Evolutionary conservation across 2,888 invertebrate species (phyloP), one percentile per base, ranked within the genome.

Genomic region (Drosophila ezoana): DNA sequence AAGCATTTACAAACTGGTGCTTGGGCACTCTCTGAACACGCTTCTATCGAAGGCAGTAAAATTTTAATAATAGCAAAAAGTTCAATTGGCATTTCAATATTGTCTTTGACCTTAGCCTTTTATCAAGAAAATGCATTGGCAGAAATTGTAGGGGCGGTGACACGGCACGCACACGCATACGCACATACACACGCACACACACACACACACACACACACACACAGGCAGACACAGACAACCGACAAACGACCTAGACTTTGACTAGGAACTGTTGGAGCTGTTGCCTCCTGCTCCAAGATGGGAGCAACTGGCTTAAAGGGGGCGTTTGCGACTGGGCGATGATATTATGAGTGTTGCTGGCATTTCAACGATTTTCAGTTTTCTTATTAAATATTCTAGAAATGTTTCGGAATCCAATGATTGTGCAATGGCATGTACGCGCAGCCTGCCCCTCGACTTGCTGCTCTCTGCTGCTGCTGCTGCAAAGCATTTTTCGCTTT

Each of bases 281-380:
- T 20, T 52, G 70, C 57, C 48, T 28, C 57, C 48, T 28, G 51
- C 51, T 37, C 35, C 40, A 56, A 37, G 56, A 40, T 20, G 11
- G 44, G 23, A 35, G 47, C 56, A 51, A 41, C 45, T 51, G 38
- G 61, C 54, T 45, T 40, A 47, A 57, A 37, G 53, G 32, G 56
- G 57, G 52, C 54, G 59, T 49, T 49, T 43, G 14, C 72, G 49
- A 58, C 44, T 62, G 66, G 56, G 62, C 61, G 68, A 63, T 68
- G 78, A 73, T 89, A 86, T 86, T 86, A 86, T 86, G 85, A 86
- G 85, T 87, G 87, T 80, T 85, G 85, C 85, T 78, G 87, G 90
- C 88, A 89, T 90, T 87, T 87, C 87, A 90, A 87, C 88, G 88
- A 88, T 89, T 88, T 89, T 82, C 87, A 89, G 89, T 89, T 89